A percentile compares a stretch with the other conserved stretches of the same genome.
These are phyloP conservation scores for Epizoanthus rinbou DNA, from an alignment of 92 coral and sea anemone species.

Conservation along the genomic window DNA sequence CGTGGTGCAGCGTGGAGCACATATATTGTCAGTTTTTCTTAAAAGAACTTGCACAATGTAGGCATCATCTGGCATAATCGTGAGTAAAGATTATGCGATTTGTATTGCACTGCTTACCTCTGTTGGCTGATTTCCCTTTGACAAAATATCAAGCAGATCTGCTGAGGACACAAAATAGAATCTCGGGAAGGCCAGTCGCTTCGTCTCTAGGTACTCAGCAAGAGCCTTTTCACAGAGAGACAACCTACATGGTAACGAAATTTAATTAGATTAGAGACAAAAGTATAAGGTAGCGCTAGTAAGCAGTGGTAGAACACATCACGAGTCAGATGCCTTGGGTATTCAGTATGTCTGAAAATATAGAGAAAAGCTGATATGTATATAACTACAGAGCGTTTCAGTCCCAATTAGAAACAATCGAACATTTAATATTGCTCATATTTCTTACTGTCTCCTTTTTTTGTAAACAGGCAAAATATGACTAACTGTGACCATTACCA, in stretches of 20 bases:
- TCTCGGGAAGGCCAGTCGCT: constrained; percentile 98
- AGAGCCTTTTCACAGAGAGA: constrained; percentile 96
- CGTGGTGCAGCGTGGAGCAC: no score
- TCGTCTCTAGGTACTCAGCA: constrained; percentile 98
- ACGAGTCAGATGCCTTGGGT: neutral
- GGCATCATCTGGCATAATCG: neutral
- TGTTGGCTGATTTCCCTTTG: constrained; percentile 94
- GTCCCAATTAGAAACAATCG: neutral
- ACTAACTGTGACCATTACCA: no score
- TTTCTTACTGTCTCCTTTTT: neutral
- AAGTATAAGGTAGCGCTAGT: neutral
- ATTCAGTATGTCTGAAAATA: no score
- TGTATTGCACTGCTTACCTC: constrained; percentile 61
- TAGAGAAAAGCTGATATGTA: no score
- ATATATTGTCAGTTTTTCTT: no score
- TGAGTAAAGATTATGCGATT: neutral
- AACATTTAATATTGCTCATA: neutral
- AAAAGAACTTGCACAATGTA: no score
- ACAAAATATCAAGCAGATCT: constrained; percentile 92
- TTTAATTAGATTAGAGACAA: neutral
- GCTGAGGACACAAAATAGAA: constrained; percentile 98
- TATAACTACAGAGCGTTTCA: neutral
- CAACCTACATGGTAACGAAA: constrained; percentile 54
- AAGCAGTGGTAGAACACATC: neutral
- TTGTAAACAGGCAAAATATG: no score